Evolutionary conservation across 2,797 vertebrate species (phyloP).

Genomic region (Botia almorhae): DNA sequence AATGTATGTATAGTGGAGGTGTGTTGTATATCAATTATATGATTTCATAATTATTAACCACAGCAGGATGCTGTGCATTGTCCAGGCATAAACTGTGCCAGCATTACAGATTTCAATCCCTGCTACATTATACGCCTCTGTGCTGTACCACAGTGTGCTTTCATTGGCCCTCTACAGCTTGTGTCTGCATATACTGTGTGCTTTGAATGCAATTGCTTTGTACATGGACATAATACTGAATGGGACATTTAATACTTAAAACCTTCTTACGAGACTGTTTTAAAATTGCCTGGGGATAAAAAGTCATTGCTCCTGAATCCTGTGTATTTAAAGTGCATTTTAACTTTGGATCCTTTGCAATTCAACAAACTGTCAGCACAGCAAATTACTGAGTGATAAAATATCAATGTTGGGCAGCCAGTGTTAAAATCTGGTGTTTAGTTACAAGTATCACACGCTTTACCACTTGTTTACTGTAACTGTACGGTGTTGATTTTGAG

Average conservation of each 20-base stretch:
- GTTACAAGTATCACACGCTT: no score
- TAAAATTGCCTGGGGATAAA: neutral
- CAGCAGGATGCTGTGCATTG: neutral
- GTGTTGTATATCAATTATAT: neutral
- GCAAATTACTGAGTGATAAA: no score
- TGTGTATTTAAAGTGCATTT: neutral
- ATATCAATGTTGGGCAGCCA: no score
- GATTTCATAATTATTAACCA: neutral
- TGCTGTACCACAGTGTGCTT: neutral
- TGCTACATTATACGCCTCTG: neutral
- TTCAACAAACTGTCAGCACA: no score
- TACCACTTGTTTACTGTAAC: no score
- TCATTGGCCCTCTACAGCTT: neutral
- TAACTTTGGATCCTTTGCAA: constrained; percentile 9
- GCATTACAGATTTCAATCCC: neutral
- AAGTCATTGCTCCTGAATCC: constrained; percentile 4
- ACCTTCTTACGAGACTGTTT: constrained; percentile 1
- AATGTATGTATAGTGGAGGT: neutral
- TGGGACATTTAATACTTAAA: neutral
- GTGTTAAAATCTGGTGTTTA: no score
- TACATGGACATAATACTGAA: neutral
- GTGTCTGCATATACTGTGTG: neutral
- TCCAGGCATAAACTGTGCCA: neutral
- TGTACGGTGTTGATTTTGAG: no score
- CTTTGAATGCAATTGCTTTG: constrained; percentile 1